Evolutionary conservation across 2,113 vertebrate genomes (phyloP).

Genomic region (Cettia cetti): DNA sequence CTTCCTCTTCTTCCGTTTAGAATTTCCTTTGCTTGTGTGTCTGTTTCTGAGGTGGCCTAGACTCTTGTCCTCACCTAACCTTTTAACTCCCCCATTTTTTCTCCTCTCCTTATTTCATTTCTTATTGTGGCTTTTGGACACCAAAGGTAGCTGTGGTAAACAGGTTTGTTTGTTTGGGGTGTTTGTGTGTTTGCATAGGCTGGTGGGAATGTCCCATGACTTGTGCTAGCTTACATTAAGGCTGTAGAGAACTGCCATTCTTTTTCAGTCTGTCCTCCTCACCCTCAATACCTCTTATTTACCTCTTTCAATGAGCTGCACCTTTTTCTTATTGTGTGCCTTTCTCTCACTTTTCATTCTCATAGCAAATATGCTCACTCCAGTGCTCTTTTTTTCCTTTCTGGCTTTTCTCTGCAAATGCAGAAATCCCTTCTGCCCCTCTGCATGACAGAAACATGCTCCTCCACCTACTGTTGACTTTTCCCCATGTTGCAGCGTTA

Average conservation of each 20-base stretch:
- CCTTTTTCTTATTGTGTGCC: not conserved
- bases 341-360: not conserved
- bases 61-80: conserved; percentile 1
- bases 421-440: not conserved
- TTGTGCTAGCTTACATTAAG: not conserved
- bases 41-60: not conserved
- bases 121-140: not conserved
- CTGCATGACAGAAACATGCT: not conserved
- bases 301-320: not conserved
- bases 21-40: conserved; percentile 13
- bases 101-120: not conserved
- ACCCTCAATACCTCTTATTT: not conserved
- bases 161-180: not conserved
- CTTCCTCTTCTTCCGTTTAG: not conserved
- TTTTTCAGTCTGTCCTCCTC: not conserved
- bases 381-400: not conserved
- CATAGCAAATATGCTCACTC: not conserved
- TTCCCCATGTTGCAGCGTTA: not conserved
- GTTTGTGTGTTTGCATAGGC: not conserved
- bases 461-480: not conserved
- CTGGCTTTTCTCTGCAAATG: not conserved
- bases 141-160: not conserved
- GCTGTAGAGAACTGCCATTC: not conserved
- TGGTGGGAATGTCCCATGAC: not conserved
- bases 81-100: not conserved